Base-by-base conservation (phyloP, 2,797 vertebrate genomes). In the Hoplostethus mediterraneus region DNA sequence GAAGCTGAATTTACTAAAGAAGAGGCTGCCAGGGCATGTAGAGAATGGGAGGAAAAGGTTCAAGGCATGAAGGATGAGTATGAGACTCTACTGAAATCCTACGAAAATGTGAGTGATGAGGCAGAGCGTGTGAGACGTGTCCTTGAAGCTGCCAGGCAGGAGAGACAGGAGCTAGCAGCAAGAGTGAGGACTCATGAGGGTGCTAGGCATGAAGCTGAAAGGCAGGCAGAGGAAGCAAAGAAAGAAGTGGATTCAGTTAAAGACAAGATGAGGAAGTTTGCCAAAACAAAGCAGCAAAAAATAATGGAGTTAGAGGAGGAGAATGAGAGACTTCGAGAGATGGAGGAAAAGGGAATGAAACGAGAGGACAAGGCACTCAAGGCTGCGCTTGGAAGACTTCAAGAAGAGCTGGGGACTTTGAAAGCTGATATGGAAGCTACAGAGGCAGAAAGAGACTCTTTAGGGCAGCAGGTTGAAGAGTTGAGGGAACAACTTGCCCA, bases 261-360 rank as follows among this genome's bases (percentile, higher is more conserved):
- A 80, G 98, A 99, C 79, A 99, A 98, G 83, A 99, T 98, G 97
- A 95, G 98, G 62, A 99, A 97, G 90, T 99, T 99, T 84, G 96
- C 95, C 45, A 99, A 98, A 88, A 95, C 96, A 7, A 99, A 99
- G 86, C 98, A 99, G 81, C 96, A 98, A 78, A 99, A 99, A 87
- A 99, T 99, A 67, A 70, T 96, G 76, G 97, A 99, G 53, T 79
- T 99, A 0, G 98, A 99, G 83, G 98, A 99, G 81, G 98, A 99
- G 86, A 99, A 97, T 16, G 98, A 99, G 73, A 95, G 83, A 48
- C 95, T 99, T 25, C 84, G 95, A 48, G 95, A 91, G 71, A 70
- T 85, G 71, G 86, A 94, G 58, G 95, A 95, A 30, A 95, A 73
- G 8, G 76, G 3, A 5, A 40, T 9, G 0, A 89, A 82, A 66